Evolutionary conservation across 2,888 invertebrate species (phyloP), one percentile per base, ranked within the genome.

Genomic region (Blomia tropicalis): DNA sequence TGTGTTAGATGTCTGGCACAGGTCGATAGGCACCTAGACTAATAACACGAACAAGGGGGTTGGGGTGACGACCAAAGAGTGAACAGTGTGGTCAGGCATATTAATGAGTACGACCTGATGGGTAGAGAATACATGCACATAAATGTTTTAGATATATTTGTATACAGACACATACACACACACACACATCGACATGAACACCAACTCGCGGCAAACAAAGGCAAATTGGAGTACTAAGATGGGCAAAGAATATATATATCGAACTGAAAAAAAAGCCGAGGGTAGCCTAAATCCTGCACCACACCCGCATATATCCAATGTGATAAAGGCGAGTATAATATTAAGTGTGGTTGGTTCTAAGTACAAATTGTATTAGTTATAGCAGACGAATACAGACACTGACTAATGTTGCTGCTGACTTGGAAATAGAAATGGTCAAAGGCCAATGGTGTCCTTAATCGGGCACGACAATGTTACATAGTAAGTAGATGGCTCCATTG

Each of bases 11-110:
- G 7, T 7, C 51, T 27, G 51, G 51, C 51, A 47, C 41, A 41
- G 41, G 14, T 41, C n/a, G 41, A n/a, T n/a, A 41, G 41, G 51
- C 51, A 47, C 51, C 51, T 47, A 47, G 51, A 14, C 51, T 47
- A 47, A 47, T 47, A 47, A 47, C 51, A n/a, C 51, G 51, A 19
- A 7, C 51, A n/a, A 47, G 51, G 11, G 51, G 23, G n/a, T n/a
- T n/a, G n/a, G 51, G 51, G 51, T 47, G 51, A 47, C 51, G 51
- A 47, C 51, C 51, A 7, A 19, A 47, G 41, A 41, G n/a, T n/a
- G n/a, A n/a, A n/a, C n/a, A n/a, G 51, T 47, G 51, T 47, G 51
- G 51, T 47, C 51, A 47, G 51, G 51, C 51, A 47, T 47, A 47
- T 22, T 47, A 47, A 47, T 47, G 51, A 47, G 51, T 25, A 17